These are phyloP conservation scores for Drosophila cyrtoloma DNA, from an alignment of 2,888 invertebrate species.

Conservation along the genomic window DNA sequence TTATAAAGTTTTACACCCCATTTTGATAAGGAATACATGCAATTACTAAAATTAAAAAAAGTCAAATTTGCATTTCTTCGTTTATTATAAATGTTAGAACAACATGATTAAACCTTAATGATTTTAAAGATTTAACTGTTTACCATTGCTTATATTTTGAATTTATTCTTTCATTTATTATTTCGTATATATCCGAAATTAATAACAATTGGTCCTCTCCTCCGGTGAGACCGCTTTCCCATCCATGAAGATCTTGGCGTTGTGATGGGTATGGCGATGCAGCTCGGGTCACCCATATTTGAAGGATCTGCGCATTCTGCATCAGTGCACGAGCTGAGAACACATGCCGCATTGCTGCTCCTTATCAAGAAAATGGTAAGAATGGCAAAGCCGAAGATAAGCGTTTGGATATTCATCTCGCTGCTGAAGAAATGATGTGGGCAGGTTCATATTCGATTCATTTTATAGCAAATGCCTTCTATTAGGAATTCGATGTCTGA, in stretches of 20 bases:
- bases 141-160: background rate
- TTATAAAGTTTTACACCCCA: background rate
- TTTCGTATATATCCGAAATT: background rate
- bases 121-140: background rate
- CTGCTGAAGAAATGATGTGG: too few relatives aligned
- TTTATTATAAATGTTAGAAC: background rate
- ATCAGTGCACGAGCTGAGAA: rapidly evolving
- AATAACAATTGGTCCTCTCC: background rate
- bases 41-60: background rate
- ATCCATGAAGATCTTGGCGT: background rate
- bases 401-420: background rate
- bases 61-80: background rate
- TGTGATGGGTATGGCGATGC: rapidly evolving
- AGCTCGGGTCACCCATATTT: rapidly evolving
- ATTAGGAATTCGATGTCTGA: background rate
- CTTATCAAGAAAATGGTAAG: background rate
- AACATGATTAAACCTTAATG: background rate
- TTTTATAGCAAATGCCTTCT: conserved; percentile 3
- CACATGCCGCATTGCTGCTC: background rate
- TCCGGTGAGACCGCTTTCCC: too few relatives aligned
- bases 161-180: background rate
- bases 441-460: background rate
- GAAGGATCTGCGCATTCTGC: rapidly evolving
- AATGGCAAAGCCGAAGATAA: conserved; percentile 10
- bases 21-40: background rate